A percentile compares a stretch with the other conserved stretches of the same genome.
Evolutionary conservation across 30 jellyfish, hydroid and myxozoan genomes (phyloP).

Genomic region (Sanderia malayensis): DNA sequence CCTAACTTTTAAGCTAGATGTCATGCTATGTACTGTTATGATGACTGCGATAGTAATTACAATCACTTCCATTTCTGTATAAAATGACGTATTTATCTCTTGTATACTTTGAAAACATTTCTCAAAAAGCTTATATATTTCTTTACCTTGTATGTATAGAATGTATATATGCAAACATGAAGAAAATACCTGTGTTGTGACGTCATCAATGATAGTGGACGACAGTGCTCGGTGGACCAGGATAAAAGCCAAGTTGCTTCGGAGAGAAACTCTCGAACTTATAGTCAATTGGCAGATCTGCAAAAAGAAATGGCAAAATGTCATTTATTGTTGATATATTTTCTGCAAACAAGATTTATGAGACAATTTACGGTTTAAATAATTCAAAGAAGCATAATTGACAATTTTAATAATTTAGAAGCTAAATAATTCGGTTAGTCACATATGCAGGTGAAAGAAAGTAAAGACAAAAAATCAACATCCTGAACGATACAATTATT

Average conservation of each 20-base stretch:
- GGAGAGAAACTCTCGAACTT: constrained; percentile 43
- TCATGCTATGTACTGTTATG: no score
- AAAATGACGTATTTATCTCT: no score
- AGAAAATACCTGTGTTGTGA: no score
- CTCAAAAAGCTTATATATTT: no score
- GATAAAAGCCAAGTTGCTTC: constrained; percentile 48
- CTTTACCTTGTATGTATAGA: no score
- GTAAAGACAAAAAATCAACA: background rate
- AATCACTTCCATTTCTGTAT: no score
- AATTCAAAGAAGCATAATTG: background rate
- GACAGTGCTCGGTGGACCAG: constrained; percentile 64
- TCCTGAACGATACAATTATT: background rate
- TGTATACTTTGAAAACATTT: no score
- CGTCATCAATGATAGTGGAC: constrained; percentile 45
- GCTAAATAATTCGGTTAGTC: background rate
- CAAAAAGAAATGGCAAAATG: no score
- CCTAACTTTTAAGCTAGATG: no score
- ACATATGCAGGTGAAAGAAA: background rate
- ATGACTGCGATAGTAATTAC: no score
- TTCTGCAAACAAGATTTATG: background rate
- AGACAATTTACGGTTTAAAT: background rate
- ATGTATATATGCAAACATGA: no score
- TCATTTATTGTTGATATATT: background rate
- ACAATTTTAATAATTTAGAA: background rate
- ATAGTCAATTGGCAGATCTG: constrained; percentile 46